Conservation (phyloP, 2,888 invertebrate genomes). For the Leptopilina myrica region DNA sequence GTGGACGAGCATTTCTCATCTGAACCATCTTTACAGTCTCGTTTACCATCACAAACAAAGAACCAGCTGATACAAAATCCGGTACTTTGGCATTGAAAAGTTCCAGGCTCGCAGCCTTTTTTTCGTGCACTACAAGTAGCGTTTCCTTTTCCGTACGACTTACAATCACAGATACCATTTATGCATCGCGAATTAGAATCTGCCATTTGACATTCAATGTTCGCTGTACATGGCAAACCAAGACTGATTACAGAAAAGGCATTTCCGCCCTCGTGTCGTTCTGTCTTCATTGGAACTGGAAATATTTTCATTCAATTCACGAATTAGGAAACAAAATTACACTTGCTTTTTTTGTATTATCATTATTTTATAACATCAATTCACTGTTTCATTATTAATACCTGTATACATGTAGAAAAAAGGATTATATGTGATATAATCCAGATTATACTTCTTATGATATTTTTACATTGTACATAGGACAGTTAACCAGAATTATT, state of each 20-base stretch:
- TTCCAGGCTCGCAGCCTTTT: constrained; percentile 89
- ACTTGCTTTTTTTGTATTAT: too few relatives aligned
- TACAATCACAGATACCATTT: constrained; percentile 88
- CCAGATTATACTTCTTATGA: too few relatives aligned
- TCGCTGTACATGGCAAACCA: constrained; percentile 85
- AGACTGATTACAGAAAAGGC: constrained; percentile 81
- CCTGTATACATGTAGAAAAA: too few relatives aligned
- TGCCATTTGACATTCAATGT: constrained; percentile 88
- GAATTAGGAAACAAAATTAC: neutral
- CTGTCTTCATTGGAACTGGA: constrained; percentile 68
- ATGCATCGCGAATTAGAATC: constrained; percentile 88
- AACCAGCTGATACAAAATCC: constrained; percentile 95
- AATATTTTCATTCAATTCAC: neutral
- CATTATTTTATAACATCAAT: too few relatives aligned
- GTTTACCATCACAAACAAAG: constrained; percentile 92
- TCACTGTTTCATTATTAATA: too few relatives aligned
- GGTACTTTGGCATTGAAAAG: constrained; percentile 91
- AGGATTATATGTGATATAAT: too few relatives aligned
- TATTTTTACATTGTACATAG: too few relatives aligned
- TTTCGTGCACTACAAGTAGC: constrained; percentile 83
- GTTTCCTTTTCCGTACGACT: constrained; percentile 78
- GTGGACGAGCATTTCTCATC: constrained; percentile 87
- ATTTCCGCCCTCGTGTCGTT: constrained; percentile 68
- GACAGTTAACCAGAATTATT: too few relatives aligned
- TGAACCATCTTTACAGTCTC: constrained; percentile 91